Evolutionary conservation across 2,113 vertebrate genomes (phyloP).

Genomic region (Ariopsis seemanni): DNA sequence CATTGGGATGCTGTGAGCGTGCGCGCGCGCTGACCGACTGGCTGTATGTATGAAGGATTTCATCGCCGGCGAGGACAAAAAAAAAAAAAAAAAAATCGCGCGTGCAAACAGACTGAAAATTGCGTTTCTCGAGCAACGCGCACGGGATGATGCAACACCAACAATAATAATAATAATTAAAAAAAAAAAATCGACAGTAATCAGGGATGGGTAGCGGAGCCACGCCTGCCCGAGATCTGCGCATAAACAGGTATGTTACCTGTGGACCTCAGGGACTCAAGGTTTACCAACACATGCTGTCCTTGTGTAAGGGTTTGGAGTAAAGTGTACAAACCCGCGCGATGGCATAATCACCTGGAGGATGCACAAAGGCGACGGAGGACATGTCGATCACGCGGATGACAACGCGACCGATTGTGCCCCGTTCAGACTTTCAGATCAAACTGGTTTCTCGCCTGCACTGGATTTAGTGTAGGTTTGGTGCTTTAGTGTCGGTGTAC

Average conservation of each 20-base stretch:
- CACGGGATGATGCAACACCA: too few relatives aligned
- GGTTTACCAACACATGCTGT: not conserved
- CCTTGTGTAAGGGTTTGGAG: slow-evolving; percentile 39
- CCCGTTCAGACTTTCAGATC: not conserved
- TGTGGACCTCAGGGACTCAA: slow-evolving; percentile 58
- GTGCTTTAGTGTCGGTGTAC: slow-evolving; percentile 36
- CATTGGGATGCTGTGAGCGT: slow-evolving; percentile 42
- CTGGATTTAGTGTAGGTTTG: not conserved
- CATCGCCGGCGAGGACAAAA: slow-evolving; percentile 46
- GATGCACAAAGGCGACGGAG: slow-evolving; percentile 15
- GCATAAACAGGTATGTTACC: slow-evolving; percentile 69
- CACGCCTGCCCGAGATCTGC: slow-evolving; percentile 55
- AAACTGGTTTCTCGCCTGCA: not conserved
- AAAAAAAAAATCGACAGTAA: slow-evolving; percentile 1
- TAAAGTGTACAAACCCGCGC: not conserved
- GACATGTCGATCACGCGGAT: slow-evolving; percentile 40
- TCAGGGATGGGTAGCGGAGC: slow-evolving; percentile 54
- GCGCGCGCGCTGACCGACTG: slow-evolving; percentile 39
- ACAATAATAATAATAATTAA: not conserved
- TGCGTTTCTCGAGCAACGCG: not conserved
- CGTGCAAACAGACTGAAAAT: not conserved
- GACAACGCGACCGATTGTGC: slow-evolving; percentile 43
- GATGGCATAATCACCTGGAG: slow-evolving; percentile 41
- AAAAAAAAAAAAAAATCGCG: not conserved
- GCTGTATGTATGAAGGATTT: slow-evolving; percentile 51